These are phyloP conservation scores for Pleuronectes platessa DNA, from an alignment of 2,113 vertebrate genomes.

Conservation along the genomic window DNA sequence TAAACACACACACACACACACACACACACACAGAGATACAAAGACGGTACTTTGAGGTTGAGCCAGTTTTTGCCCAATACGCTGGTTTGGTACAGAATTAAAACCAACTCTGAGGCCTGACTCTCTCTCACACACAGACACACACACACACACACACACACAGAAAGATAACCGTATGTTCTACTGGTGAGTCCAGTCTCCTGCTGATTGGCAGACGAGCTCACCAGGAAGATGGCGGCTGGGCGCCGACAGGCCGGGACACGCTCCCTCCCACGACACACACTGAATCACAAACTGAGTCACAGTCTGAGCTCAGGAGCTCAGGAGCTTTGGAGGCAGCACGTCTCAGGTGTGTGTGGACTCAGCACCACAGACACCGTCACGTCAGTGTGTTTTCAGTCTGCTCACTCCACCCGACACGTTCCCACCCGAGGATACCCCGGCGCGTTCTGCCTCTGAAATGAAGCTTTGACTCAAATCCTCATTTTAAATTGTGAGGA, in stretches of 20 bases:
- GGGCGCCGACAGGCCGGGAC: constrained; percentile 32
- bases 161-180: constrained; percentile 60
- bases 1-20: constrained; percentile 21
- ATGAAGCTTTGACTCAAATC: neutral
- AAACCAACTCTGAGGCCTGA: constrained; percentile 41
- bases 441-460: neutral
- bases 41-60: constrained; percentile 33
- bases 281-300: constrained; percentile 34
- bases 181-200: constrained; percentile 54
- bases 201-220: constrained; percentile 63
- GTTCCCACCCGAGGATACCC: constrained; percentile 3
- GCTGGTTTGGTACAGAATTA: constrained; percentile 63
- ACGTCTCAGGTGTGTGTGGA: constrained; percentile 4
- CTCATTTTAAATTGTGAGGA: neutral
- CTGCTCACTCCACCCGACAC: neutral
- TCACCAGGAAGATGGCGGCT: constrained; percentile 41
- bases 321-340: constrained; percentile 25
- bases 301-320: constrained; percentile 15
- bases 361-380: neutral
- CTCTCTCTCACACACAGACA: no score
- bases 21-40: neutral
- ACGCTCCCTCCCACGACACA: constrained; percentile 22
- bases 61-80: constrained; percentile 65
- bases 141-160: constrained; percentile 32
- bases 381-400: constrained; percentile 8